Evolutionary conservation across 1,140 invertebrate species (phyloP).

Genomic region (Hyles vespertilio): DNA sequence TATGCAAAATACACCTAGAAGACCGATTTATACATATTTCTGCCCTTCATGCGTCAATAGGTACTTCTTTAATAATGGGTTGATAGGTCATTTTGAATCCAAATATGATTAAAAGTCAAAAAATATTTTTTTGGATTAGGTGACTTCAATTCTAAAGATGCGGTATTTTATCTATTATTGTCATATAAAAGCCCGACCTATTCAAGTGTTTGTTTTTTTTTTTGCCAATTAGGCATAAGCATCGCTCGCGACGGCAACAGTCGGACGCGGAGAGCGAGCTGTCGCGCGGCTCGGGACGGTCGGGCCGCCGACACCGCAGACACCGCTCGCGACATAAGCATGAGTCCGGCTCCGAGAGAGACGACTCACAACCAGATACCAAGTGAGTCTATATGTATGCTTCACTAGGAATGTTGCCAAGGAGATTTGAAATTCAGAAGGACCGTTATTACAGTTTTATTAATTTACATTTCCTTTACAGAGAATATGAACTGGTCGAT

Average conservation of each 20-base stretch:
- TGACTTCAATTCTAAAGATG: too few relatives aligned
- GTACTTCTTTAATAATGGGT: too few relatives aligned
- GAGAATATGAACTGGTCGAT: conserved; percentile 85
- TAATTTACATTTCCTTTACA: conserved; percentile 29
- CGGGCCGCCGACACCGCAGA: conserved; percentile 83
- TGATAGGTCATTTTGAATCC: too few relatives aligned
- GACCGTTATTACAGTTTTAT: too few relatives aligned
- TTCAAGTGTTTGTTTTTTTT: too few relatives aligned
- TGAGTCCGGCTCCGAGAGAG: conserved; percentile 61
- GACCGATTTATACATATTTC: too few relatives aligned
- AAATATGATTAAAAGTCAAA: too few relatives aligned
- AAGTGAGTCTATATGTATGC: conserved; percentile 43
- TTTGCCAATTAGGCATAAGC: conserved; percentile 78
- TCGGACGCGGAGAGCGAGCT: conserved; percentile 94
- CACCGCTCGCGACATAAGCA: conserved; percentile 80
- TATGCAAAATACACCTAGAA: too few relatives aligned
- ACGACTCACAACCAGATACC: conserved; percentile 61
- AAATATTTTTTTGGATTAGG: too few relatives aligned
- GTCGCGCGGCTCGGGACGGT: conserved; percentile 87
- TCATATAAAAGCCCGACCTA: too few relatives aligned
- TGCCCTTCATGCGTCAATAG: too few relatives aligned
- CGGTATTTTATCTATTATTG: too few relatives aligned
- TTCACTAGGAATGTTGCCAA: not conserved
- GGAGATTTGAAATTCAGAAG: not conserved
- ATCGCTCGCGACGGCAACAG: conserved; percentile 84